Evolutionary conservation across 2,888 invertebrate genomes (phyloP).

Genomic region (Chymomyza procnemis): DNA sequence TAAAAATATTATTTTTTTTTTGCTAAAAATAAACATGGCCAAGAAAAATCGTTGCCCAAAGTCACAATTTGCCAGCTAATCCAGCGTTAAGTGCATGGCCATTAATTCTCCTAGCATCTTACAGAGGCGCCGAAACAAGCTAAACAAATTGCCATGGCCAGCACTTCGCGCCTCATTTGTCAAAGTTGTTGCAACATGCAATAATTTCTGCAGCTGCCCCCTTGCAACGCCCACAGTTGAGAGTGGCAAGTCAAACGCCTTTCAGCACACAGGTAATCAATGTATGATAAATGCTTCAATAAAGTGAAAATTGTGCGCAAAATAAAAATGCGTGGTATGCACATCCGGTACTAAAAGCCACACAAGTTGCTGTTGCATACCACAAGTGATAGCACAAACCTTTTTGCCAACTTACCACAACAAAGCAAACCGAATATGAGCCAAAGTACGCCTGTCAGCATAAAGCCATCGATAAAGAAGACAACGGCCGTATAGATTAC

Average conservation of each 20-base stretch:
- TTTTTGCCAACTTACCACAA: conserved; percentile 80
- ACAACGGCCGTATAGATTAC: conserved; percentile 88
- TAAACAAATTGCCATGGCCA: conserved; percentile 45
- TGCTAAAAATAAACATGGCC: no score
- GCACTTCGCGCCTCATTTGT: conserved; percentile 63
- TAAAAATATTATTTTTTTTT: background rate
- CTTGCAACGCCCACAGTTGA: conserved; percentile 19
- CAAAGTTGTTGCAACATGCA: background rate
- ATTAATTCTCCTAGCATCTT: conserved; percentile 32
- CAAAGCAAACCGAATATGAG: conserved; percentile 82
- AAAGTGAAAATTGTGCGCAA: conserved; percentile 26
- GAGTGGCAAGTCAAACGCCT: conserved; percentile 9
- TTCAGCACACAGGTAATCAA: conserved; percentile 51
- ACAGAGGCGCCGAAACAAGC: conserved; percentile 20
- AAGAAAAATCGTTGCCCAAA: background rate
- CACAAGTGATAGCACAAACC: background rate
- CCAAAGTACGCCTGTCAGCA: conserved; percentile 81
- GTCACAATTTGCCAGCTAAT: background rate
- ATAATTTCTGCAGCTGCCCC: background rate
- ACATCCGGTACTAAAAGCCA: conserved; percentile 62
- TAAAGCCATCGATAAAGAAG: conserved; percentile 83
- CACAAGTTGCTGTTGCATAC: conserved; percentile 34
- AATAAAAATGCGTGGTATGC: conserved; percentile 33
- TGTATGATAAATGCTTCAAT: conserved; percentile 63
- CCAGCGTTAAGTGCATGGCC: conserved; percentile 3